Evolutionary conservation across 2,888 invertebrate species (phyloP).

Genomic region (Unio delphinus): DNA sequence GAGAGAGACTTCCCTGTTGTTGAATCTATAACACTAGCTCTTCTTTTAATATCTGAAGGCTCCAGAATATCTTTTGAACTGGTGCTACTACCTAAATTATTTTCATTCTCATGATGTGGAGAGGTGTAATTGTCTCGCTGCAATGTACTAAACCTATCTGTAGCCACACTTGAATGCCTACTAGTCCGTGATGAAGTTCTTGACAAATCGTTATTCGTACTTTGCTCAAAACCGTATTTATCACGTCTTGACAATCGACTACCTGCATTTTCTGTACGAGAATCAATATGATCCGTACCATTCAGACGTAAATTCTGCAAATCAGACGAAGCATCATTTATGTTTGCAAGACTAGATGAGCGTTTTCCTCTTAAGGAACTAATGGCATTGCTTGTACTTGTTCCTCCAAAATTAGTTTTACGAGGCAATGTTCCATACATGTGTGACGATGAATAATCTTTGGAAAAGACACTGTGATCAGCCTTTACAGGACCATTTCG

Average conservation of each 20-base stretch:
- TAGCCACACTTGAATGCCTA: conserved; percentile 12
- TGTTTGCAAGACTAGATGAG: conserved; percentile 39
- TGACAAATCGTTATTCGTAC: conserved; percentile 17
- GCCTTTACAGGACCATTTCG: conserved; percentile 48
- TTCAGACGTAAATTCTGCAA: conserved; percentile 22
- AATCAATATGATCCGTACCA: conserved; percentile 26
- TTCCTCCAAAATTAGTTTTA: conserved; percentile 13
- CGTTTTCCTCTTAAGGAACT: conserved; percentile 23
- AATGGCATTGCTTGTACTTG: conserved; percentile 18
- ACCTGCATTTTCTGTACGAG: conserved; percentile 19
- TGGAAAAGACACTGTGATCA: conserved; percentile 30
- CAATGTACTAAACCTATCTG: too few relatives aligned
- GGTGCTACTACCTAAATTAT: background rate
- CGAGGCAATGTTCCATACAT: conserved; percentile 17
- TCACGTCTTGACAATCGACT: conserved; percentile 33
- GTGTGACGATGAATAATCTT: conserved; percentile 22
- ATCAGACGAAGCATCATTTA: conserved; percentile 19
- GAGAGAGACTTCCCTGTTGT: conserved; percentile 34
- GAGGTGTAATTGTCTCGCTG: too few relatives aligned
- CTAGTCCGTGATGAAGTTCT: conserved; percentile 30
- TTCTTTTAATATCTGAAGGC: conserved; percentile 2
- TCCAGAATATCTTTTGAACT: conserved; percentile 1
- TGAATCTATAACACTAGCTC: conserved; percentile 17
- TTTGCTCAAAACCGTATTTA: conserved; percentile 21
- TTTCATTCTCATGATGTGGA: too few relatives aligned